Evolutionary conservation across 2,888 invertebrate genomes (phyloP).

Genomic region (Eupithecia centaureata): DNA sequence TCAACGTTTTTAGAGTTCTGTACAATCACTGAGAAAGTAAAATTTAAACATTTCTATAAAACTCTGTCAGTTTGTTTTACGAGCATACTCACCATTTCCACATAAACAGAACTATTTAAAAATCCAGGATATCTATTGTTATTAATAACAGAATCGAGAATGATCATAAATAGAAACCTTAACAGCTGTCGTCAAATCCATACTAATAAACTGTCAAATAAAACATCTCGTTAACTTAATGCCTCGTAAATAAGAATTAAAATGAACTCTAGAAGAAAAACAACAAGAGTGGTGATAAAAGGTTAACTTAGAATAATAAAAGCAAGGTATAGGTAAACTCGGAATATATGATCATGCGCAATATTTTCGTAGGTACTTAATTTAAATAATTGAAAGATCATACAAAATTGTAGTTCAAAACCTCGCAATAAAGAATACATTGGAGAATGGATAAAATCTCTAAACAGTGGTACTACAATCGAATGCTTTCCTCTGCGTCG

Average conservation of each 20-base stretch:
- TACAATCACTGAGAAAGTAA: neutral
- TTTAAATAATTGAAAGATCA: too few species aligned
- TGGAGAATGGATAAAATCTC: too few species aligned
- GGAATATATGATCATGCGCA: neutral
- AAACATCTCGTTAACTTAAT: constrained; percentile 34
- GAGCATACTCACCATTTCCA: neutral
- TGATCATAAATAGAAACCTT: constrained; percentile 24
- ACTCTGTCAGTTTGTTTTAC: neutral
- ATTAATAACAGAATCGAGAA: constrained; percentile 11
- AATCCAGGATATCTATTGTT: constrained; percentile 7
- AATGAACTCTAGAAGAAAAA: constrained; percentile 37
- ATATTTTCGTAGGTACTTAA: too few species aligned
- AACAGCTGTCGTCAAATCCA: constrained; percentile 31
- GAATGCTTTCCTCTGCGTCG: too few species aligned
- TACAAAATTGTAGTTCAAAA: too few species aligned
- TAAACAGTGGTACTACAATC: too few species aligned
- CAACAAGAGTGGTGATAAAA: constrained; percentile 40
- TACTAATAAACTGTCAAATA: constrained; percentile 29
- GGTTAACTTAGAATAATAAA: constrained; percentile 22
- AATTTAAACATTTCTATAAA: neutral
- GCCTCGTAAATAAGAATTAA: constrained; percentile 38
- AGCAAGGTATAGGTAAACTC: neutral
- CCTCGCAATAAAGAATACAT: too few species aligned
- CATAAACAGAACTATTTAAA: constrained; percentile 7
- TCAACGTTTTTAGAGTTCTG: neutral